These are phyloP conservation scores for Philantomba maxwellii DNA, from an alignment of 2,113 vertebrate genomes.

Conservation along the genomic window DNA sequence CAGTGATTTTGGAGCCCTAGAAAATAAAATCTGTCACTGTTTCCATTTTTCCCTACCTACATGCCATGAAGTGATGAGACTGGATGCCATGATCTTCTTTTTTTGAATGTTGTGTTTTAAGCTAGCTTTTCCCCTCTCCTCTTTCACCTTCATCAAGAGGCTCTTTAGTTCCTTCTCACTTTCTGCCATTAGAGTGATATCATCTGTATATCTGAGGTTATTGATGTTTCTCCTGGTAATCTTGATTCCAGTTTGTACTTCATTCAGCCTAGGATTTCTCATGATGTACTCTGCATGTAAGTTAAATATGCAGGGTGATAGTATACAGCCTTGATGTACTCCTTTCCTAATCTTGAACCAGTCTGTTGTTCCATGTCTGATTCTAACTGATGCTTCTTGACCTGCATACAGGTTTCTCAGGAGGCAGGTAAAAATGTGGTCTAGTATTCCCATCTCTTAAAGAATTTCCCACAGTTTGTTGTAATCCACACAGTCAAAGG, in stretches of 20 bases:
- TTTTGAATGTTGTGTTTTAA: background rate
- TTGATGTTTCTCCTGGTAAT: background rate
- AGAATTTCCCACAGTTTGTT: background rate
- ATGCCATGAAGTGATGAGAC: background rate
- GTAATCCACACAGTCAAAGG: background rate
- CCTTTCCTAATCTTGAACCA: background rate
- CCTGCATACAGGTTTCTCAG: background rate
- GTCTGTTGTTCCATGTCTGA: background rate
- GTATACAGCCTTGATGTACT: background rate
- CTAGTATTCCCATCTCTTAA: background rate
- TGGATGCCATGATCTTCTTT: background rate
- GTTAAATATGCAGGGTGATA: background rate
- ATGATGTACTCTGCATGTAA: background rate
- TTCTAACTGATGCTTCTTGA: background rate
- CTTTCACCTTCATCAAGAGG: background rate
- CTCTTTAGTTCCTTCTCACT: background rate
- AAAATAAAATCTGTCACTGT: background rate
- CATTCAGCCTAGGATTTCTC: background rate
- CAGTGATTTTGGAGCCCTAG: background rate
- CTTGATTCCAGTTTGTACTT: background rate
- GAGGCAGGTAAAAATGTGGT: background rate
- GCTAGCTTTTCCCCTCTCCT: background rate
- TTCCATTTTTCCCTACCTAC: background rate
- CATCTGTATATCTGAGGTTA: background rate
- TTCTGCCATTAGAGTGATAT: background rate